These are phyloP conservation scores for Phaethornis superciliosus DNA, from an alignment of 2,113 vertebrate genomes.

Conservation along the genomic window DNA sequence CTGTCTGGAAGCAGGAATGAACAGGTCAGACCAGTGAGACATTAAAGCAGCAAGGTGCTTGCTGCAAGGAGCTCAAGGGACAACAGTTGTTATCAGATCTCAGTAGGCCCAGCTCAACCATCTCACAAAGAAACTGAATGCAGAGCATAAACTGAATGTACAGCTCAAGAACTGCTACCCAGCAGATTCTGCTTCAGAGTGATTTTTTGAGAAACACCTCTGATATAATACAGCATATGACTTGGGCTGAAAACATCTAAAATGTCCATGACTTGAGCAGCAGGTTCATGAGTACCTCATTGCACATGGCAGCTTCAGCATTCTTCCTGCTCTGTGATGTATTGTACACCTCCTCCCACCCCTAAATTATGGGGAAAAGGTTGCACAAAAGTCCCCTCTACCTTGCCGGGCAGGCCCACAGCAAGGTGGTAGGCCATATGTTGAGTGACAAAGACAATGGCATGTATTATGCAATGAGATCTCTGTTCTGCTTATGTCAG, in stretches of 20 bases:
- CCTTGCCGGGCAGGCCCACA: not conserved
- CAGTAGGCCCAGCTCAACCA: not conserved
- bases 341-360: not conserved
- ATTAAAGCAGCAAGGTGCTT: not conserved
- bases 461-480: not conserved
- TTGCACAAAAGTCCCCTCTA: not conserved
- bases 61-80: not conserved
- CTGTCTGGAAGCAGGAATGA: constrained; percentile 83
- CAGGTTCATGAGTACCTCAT: not conserved
- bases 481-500: not conserved
- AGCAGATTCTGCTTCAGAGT: not conserved
- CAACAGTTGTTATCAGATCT: not conserved
- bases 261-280: not conserved
- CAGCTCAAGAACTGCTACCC: not conserved
- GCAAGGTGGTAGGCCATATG: accelerated
- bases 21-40: not conserved
- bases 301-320: not conserved
- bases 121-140: not conserved
- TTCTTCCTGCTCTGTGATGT: not conserved
- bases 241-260: not conserved
- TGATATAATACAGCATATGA: accelerated
- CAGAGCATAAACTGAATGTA: not conserved
- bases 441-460: not conserved
- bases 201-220: not conserved
- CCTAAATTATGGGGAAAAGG: not conserved